Base-by-base conservation (phyloP, 2,888 invertebrate genomes). In the Phortica magna region DNA sequence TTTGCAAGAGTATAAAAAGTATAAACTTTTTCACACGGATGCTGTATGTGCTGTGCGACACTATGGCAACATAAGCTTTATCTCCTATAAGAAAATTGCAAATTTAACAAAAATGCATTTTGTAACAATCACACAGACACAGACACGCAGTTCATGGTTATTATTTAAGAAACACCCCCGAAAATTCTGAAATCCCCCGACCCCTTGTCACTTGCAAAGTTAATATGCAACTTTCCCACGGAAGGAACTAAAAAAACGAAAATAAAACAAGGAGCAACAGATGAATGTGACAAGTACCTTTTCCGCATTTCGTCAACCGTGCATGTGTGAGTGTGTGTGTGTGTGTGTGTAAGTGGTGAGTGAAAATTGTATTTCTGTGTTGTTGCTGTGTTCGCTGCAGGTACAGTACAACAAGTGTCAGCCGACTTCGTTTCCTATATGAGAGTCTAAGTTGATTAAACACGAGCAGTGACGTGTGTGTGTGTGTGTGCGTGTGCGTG, bases 401-500 rank as follows among this genome's bases (percentile, higher is more conserved):
- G 59, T 61, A 61, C 59, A 61, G 59, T 61, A n/a, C 59, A 61
- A 61, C 59, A 61, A 61, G 59, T 61, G 59, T 19, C 59, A 59
- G 59, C 17, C 10, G 43, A 43, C 43, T 43, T 6, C 5, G 14
- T 12, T 12, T 48, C 14, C 10, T 48, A 12, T 9, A 9, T 48
- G 48, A 12, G 9, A 14, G 5, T 12, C 14, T 9, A 48, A 14
- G 3, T 9, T 5, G 14, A 12, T 48, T 48, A 48, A 48, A 2
- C 48, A 48, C 2, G 48, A 48, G 48, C 5, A 48, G 5, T 48
- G 48, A 14, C 5, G 14, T 9, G 9, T 9, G 48, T 14, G 48
- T 48, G 48, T 14, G 12, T 59, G 22, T 59, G 61, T 59, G 61
- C 2, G 14, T 31, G 9, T 17, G 22, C 5, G 48, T 48, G 48